These are phyloP conservation scores for Cecidostiba fungosa DNA, from an alignment of 2,888 invertebrate species.

Conservation along the genomic window DNA sequence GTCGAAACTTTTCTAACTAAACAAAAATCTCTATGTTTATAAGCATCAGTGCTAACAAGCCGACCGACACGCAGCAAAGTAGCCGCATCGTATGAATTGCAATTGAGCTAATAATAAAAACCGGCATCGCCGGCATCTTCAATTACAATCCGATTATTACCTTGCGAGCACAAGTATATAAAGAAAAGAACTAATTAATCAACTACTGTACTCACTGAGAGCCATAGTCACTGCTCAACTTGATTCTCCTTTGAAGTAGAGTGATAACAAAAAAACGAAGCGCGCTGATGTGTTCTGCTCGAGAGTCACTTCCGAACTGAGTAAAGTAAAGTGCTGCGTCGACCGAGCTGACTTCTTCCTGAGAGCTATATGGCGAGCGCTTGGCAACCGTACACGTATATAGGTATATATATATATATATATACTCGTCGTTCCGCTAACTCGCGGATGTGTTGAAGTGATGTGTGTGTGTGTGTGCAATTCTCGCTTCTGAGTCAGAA, in stretches of 20 bases:
- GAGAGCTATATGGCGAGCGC: slow-evolving; percentile 18
- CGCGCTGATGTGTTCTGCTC: slow-evolving; percentile 10
- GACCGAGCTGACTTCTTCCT: not conserved
- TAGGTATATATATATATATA: not conserved
- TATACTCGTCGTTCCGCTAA: not conserved
- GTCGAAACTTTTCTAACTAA: not conserved
- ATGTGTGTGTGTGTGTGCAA: too few species aligned
- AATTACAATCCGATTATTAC: not conserved
- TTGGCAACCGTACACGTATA: slow-evolving; percentile 18
- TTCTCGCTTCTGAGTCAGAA: too few species aligned
- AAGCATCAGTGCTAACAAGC: not conserved
- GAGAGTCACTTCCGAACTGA: slow-evolving; percentile 44
- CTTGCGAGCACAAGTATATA: too few species aligned
- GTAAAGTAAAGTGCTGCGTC: not conserved
- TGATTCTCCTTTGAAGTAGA: not conserved
- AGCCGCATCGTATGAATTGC: not conserved
- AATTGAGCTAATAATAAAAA: slow-evolving; percentile 34
- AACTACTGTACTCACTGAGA: slow-evolving; percentile 42
- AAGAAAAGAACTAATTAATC: too few species aligned
- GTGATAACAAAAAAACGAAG: not conserved
- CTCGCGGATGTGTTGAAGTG: not conserved
- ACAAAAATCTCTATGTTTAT: not conserved
- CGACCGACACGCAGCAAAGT: too few species aligned
- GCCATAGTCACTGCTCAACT: slow-evolving; percentile 42
- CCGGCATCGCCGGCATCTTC: not conserved